A percentile compares a stretch with the other conserved stretches of the same genome.
Evolutionary conservation across 1,140 invertebrate species (phyloP).

Genomic region (Araneus ventricosus): DNA sequence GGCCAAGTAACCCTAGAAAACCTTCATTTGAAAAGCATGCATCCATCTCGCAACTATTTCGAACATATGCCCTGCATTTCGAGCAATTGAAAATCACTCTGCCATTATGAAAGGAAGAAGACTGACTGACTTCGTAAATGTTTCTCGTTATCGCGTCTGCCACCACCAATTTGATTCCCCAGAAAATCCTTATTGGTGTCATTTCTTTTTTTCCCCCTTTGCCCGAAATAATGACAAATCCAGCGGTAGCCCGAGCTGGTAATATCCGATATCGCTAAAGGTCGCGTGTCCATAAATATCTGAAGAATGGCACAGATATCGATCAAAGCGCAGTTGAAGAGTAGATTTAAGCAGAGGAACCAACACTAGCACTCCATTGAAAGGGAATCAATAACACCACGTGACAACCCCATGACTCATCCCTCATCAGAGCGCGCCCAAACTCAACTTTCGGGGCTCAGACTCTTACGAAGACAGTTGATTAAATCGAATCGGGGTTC

Average conservation of each 20-base stretch:
- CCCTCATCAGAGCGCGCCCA: slow-evolving; percentile 8
- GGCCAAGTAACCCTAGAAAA: no score
- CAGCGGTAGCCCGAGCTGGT: slow-evolving; percentile 2
- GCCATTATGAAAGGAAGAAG: neutral
- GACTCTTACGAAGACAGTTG: slow-evolving; percentile 36
- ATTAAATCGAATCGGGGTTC: slow-evolving; percentile 49
- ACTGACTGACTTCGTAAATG: neutral
- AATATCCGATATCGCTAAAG: slow-evolving; percentile 37
- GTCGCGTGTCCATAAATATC: slow-evolving; percentile 65
- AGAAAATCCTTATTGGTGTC: slow-evolving; percentile 29
- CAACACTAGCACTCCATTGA: slow-evolving; percentile 50
- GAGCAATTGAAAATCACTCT: neutral
- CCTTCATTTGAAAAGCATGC: no score
- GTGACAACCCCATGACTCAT: slow-evolving; percentile 58
- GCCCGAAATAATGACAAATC: slow-evolving; percentile 29
- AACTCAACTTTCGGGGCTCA: slow-evolving; percentile 8
- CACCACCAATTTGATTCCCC: neutral
- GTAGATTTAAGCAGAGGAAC: slow-evolving; percentile 69
- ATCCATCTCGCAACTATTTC: no score
- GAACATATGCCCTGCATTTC: neutral
- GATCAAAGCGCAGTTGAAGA: slow-evolving; percentile 61
- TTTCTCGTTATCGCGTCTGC: neutral
- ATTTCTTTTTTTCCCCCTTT: neutral
- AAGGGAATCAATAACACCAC: slow-evolving; percentile 70
- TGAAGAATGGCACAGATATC: slow-evolving; percentile 51